Evolutionary conservation across 2,888 invertebrate species (phyloP), one percentile per base, ranked within the genome.

Genomic region (Tipula confusa): DNA sequence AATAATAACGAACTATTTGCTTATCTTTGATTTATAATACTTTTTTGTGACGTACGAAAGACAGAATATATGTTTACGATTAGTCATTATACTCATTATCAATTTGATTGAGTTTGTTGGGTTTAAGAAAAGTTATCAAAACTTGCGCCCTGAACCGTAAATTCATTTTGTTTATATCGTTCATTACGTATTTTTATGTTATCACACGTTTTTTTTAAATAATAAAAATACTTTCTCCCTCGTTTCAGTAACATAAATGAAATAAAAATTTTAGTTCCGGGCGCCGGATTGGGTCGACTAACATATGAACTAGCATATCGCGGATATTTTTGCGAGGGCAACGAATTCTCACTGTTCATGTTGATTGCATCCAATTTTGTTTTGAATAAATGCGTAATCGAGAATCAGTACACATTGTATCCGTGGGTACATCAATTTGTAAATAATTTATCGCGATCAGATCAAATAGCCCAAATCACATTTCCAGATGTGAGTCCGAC

Each of bases 261-360:
- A 84, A 91, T 97, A 18, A 93, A 93, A 86, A 93, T 98, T 83
- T 89, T 99, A 84, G 97, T 99, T 15, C 99, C 99, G 7, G 99
- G 99, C 1, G 97, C 98, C n/a, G 99, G 99, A 0, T 91, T 99
- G 4, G 98, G 98, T 0, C 91, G 99, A 84, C 91, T 99, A 1
- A 96, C 98, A 0, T 98, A 95, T 91, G 99, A 99, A 91, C 93
- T 99, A 33, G 98, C 98, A 0, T 92, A 93, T 84, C 91, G 93
- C 18, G 98, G 98, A 0, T 99, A 95, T 90, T 92, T 92, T 9
- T 98, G 98, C 87, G 97, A 98, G 90, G 99, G 98, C 85, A 99
- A 99, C 88, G 99, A 99, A 90, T 98, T 98, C 91, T 98, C 97
- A 31, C 92, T 98, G 48, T 98, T 97, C 89, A 99, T 99, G 99